Evolutionary conservation across 1,140 invertebrate species (phyloP), one percentile per base, ranked within the genome.

Genomic region (Magallana gigas): DNA sequence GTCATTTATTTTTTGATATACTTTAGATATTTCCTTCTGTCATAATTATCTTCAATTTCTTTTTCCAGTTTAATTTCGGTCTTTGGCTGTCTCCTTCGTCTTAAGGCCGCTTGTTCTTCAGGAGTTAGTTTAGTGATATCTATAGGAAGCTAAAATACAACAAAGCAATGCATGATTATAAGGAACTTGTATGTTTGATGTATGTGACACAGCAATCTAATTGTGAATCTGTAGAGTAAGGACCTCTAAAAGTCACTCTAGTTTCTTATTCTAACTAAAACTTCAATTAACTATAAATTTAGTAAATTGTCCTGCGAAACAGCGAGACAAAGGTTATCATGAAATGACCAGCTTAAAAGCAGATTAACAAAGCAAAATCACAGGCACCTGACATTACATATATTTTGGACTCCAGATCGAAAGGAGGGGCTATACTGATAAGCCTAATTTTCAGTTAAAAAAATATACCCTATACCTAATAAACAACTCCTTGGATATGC

Each of bases 21-120:
- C 91, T 97, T 96, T 57, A 97, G 94, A 95, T 98, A 98, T 94
- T 97, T 96, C 68, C 95, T 96, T 48, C 96, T 95, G 95, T 97
- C 97, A 94, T 97, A 98, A 85, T 95, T 96, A 93, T 98, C 97
- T 90, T 97, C 96, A 76, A 97, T 94, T 80, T 96, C 96, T 93
- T 97, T 97, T 88, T 97, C 97, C 85, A 97, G 95, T 91, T 96
- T 96, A 0, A 98, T 95, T 94, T 97, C 97, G 76, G 96, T 96
- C 93, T 97, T 97, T 18, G 97, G 96, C 95, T 96, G 97, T 85
- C 97, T 95, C 90, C 95, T 96, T 64, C 96, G 96, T 16, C 98
- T 83, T 90, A 96, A 96, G 0, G 92, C 84, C 92, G 96, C 96
- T 29, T 95, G 95, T 94, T 98, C 96, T 83, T 96, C 96, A 92